phyloP scores from a whole-genome alignment of 2,797 vertebrate genomes.

The Uromys caudimaculatus region DNA sequence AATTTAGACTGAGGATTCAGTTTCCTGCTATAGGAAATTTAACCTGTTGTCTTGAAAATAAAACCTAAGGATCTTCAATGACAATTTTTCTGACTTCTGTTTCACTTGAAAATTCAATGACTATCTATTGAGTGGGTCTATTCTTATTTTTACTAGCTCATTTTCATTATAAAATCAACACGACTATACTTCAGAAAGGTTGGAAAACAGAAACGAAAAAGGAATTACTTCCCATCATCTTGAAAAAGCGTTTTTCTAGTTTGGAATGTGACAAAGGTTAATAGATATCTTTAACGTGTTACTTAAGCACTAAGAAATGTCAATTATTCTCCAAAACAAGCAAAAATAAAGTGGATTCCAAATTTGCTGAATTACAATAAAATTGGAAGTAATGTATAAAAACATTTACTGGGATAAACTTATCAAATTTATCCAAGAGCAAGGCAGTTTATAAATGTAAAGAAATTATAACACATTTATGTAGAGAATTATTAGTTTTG shows the following conservation, averaged over 20 bases:
- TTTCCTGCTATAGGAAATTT: slow-evolving; percentile 48
- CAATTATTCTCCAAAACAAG: slow-evolving; percentile 52
- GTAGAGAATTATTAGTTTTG: background rate
- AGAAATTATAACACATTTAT: slow-evolving; percentile 18
- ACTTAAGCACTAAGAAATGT: slow-evolving; percentile 8
- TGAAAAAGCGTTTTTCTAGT: background rate
- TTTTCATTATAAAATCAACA: slow-evolving; percentile 50
- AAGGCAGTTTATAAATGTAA: background rate
- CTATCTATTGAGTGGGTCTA: slow-evolving; percentile 8
- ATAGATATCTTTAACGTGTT: slow-evolving; percentile 16
- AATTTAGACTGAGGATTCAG: slow-evolving; percentile 44
- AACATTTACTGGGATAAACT: background rate
- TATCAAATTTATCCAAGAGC: background rate
- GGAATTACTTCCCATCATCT: background rate
- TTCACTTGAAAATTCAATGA: slow-evolving; percentile 54
- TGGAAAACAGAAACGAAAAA: slow-evolving; percentile 49
- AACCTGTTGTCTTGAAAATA: slow-evolving; percentile 19
- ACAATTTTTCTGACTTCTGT: slow-evolving; percentile 22
- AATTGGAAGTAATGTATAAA: background rate
- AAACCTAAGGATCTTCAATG: slow-evolving; percentile 21
- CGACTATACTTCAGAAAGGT: background rate
- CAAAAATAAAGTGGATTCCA: background rate
- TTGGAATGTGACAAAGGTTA: background rate
- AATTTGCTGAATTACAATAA: background rate
- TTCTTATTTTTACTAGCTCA: slow-evolving; percentile 51